Conservation (phyloP, 2,888 invertebrate species). For the Yponomeuta sedellus region DNA sequence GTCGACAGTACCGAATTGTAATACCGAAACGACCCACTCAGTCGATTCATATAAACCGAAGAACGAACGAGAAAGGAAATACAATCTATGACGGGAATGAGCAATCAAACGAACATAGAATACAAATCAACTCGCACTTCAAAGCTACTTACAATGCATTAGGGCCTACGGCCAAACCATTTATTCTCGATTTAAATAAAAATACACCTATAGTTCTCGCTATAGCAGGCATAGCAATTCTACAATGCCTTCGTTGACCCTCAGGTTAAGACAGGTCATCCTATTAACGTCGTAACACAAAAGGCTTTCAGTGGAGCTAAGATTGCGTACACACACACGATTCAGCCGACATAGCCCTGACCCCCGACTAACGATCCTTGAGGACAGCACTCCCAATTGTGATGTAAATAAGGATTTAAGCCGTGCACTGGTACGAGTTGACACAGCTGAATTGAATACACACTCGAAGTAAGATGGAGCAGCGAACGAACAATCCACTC, state of each 20-base stretch:
- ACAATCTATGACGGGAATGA: neutral
- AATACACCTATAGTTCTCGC: neutral
- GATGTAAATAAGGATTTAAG: constrained; percentile 58
- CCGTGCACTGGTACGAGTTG: constrained; percentile 49
- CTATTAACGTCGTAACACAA: constrained; percentile 12
- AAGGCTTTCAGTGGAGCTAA: constrained; percentile 34
- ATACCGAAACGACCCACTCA: constrained; percentile 6
- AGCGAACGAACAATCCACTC: constrained; percentile 9
- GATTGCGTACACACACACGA: constrained; percentile 34
- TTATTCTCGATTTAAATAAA: constrained; percentile 1
- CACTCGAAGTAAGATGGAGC: constrained; percentile 17
- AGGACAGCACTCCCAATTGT: constrained; percentile 63
- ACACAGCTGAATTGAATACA: constrained; percentile 1
- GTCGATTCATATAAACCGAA: neutral
- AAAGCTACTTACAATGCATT: neutral
- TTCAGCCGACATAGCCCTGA: constrained; percentile 27
- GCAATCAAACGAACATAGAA: constrained; percentile 7
- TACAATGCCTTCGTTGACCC: neutral
- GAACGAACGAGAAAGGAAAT: constrained; percentile 6
- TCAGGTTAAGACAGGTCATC: constrained; percentile 20
- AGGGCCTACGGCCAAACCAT: neutral
- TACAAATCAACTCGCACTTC: constrained; percentile 5
- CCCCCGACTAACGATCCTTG: constrained; percentile 70
- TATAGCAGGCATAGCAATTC: too few relatives aligned
- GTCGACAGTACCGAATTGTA: constrained; percentile 23